phyloP scores from a whole-genome alignment of 2,888 invertebrate genomes.

The Nymphalis urticae region DNA sequence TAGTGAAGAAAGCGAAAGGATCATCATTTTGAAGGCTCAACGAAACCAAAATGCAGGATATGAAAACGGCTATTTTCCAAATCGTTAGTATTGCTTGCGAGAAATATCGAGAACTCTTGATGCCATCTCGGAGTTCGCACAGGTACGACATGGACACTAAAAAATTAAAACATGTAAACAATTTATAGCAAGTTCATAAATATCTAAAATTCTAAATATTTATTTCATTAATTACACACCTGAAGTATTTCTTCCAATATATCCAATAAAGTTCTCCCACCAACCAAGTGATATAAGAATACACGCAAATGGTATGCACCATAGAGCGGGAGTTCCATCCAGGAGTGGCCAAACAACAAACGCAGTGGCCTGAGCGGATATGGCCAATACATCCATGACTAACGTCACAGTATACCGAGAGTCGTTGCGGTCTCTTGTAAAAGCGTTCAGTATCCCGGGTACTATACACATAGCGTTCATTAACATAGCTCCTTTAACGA shows the following conservation, averaged over 20 bases:
- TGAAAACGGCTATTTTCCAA: constrained; percentile 89
- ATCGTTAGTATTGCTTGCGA: constrained; percentile 87
- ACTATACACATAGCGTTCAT: constrained; percentile 92
- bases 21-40: constrained; percentile 71
- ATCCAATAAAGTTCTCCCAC: constrained; percentile 91
- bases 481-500: constrained; percentile 90
- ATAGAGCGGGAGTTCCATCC: constrained; percentile 72
- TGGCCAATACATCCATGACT: constrained; percentile 81
- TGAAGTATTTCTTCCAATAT: constrained; percentile 54
- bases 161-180: constrained; percentile 34
- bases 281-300: constrained; percentile 88
- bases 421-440: constrained; percentile 63
- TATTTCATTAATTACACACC: constrained; percentile 44
- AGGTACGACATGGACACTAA: constrained; percentile 62
- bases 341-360: constrained; percentile 86
- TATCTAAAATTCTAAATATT: too few relatives aligned
- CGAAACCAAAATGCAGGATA: constrained; percentile 83
- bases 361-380: constrained; percentile 84
- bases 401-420: constrained; percentile 64
- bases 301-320: constrained; percentile 84
- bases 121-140: constrained; percentile 72
- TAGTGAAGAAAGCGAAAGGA: constrained; percentile 73
- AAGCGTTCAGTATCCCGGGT: constrained; percentile 88
- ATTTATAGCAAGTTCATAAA: too few relatives aligned
- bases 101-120: constrained; percentile 86